Evolutionary conservation across 2,888 invertebrate species (phyloP).

Genomic region (Caenorhabditis angaria): DNA sequence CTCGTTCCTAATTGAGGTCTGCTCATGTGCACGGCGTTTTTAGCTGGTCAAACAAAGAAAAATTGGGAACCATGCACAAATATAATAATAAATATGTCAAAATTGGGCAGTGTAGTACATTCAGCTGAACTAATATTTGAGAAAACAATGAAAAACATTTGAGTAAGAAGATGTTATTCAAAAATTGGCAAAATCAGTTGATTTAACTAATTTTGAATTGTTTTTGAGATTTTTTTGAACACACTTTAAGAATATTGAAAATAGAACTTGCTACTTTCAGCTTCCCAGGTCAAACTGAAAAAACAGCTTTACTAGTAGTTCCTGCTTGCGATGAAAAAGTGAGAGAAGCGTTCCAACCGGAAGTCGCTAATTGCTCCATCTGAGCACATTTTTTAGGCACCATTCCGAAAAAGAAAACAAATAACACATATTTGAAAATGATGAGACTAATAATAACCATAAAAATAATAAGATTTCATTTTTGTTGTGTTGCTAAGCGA

Average conservation of each 20-base stretch:
- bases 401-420: background rate
- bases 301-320: background rate
- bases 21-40: background rate
- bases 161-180: no score
- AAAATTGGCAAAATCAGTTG: background rate
- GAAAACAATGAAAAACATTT: no score
- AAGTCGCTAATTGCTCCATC: conserved; percentile 2
- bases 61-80: conserved; percentile 4
- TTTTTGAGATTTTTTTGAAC: no score
- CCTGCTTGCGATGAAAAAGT: background rate
- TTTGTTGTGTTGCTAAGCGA: background rate
- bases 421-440: no score
- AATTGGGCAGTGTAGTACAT: background rate
- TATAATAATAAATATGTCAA: conserved; percentile 5
- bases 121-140: background rate
- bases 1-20: conserved; percentile 1
- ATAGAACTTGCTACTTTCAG: no score
- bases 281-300: no score
- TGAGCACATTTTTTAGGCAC: background rate
- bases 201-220: background rate
- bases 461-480: background rate
- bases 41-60: background rate
- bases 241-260: no score
- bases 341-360: background rate
- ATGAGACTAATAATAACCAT: background rate